Percentiles rank a stretch among this genome's conserved stretches.
Evolutionary conservation across 2,797 vertebrate genomes (phyloP).

Genomic region (Apogon hyalosoma): DNA sequence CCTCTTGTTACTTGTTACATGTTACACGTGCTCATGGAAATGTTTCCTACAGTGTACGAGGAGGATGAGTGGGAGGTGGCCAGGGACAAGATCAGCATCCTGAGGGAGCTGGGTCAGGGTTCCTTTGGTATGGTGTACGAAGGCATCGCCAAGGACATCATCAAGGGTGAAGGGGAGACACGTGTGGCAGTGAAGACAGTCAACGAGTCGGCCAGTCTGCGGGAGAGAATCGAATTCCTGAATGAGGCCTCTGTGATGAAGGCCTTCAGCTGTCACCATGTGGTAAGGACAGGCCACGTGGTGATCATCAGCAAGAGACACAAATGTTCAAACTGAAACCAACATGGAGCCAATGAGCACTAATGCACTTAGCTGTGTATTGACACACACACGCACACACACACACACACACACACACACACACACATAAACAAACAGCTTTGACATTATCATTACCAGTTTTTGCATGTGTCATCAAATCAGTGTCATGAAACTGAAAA

Average conservation of each 20-base stretch:
- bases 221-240: slow-evolving; percentile 96
- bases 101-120: slow-evolving; percentile 94
- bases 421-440: too few species aligned
- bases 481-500: background rate
- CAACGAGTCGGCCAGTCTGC: slow-evolving; percentile 93
- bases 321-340: too few species aligned
- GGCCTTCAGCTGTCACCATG: slow-evolving; percentile 96
- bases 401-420: too few species aligned
- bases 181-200: slow-evolving; percentile 95
- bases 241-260: slow-evolving; percentile 99
- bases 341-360: too few species aligned
- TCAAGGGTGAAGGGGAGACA: slow-evolving; percentile 91
- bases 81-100: slow-evolving; percentile 92
- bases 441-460: background rate
- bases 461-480: background rate
- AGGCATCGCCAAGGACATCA: slow-evolving; percentile 92
- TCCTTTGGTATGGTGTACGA: slow-evolving; percentile 99
- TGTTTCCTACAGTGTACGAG: slow-evolving; percentile 88
- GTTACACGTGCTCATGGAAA: slow-evolving; percentile 6
- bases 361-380: too few species aligned
- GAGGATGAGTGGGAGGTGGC: slow-evolving; percentile 97
- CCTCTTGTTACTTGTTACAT: too few species aligned
- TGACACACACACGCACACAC: too few species aligned
- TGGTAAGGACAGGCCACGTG: slow-evolving; percentile 83
- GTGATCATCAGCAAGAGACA: background rate